Evolutionary conservation across 2,888 invertebrate species (phyloP), one percentile per base, ranked within the genome.

Genomic region (Leptopterna dolabrata): DNA sequence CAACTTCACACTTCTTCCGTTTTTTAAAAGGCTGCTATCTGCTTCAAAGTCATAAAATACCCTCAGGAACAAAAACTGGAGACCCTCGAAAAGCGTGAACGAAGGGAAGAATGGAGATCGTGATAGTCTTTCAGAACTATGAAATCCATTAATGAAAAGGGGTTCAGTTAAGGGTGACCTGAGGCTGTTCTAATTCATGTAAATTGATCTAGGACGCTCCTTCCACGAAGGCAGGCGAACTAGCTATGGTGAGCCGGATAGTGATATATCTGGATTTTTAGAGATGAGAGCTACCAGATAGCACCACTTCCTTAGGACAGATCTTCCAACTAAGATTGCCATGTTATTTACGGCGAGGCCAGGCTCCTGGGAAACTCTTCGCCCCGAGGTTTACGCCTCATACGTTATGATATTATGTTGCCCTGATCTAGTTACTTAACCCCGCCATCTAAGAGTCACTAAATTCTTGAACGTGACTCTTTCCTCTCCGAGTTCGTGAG

Each of bases 291-390:
- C 83, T 63, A 83, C 83, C 83, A 83, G 70, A 82, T 70, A 83
- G 83, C 70, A 41, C 70, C 83, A 83, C 83, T 83, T 83, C 83
- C 83, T 83, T 41, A 24, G 83, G 70, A 70, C 70, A 83, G 83
- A 83, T 83, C 83, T 73, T 70, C 24, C 63, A 36, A 70, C 63
- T 63, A n/a, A 82, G 83, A 83, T 83, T 83, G 78, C 41, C 83
- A 7, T 13, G 83, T 70, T 83, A 83, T 83, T 83, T 83, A 83
- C 70, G 70, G 63, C 41, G 70, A 19, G 70, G 63, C 73, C 73
- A 27, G 11, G 83, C 63, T 70, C 70, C 41, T 83, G 83, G 83
- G 83, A 83, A 83, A 83, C 63, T 70, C 47, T 78, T 78, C 27
- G 36, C 36, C 73, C 14, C 9, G 78, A 27, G 45, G 36, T 45